Evolutionary conservation across 2,888 invertebrate species (phyloP), one percentile per base, ranked within the genome.

Genomic region (Drosophila emarginata): DNA sequence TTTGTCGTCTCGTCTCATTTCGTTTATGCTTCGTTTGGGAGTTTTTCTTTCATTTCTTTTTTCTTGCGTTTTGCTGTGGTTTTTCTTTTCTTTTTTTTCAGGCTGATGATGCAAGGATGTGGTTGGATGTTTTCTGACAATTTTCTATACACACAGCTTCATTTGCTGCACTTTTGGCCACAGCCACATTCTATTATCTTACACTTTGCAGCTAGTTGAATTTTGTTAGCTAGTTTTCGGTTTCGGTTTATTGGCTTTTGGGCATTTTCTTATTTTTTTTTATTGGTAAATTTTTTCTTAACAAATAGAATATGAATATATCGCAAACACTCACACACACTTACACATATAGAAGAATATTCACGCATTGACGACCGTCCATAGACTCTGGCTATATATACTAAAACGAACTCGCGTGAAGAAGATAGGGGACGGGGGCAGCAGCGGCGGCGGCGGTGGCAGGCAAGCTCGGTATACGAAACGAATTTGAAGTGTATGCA

Each of bases 311-410:
- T 67, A 78, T 39, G 62, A 65, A 76, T 70, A 66, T 58, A 54
- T 45, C 36, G 45, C 64, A 63, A 61, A 62, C 67, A 88, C 73
- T 76, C 86, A 87, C 84, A 74, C 77, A 77, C 86, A 84, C 88
- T 89, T 86, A 87, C 88, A 85, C 89, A 82, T 82, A 82, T 82
- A 82, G 82, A 88, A 87, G 76, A 88, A 88, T 88, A 87, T 82
- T 88, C 89, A 88, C 85, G 85, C 89, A 88, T 81, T 75, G 58
- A 66, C 83, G 83, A 81, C 84, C 88, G 81, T 81, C 81, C 89
- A 88, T 88, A 81, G 81, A 81, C 87, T 54, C 54, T 78, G 85
- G 79, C 81, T 87, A 84, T 80, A 80, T 80, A 80, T 84, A 80
- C 80, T 84, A 78, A 80, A 82, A 87, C 87, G 87, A 82, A 82